Evolutionary conservation across 2,888 invertebrate species (phyloP).

Genomic region (Drosophila prolongata): DNA sequence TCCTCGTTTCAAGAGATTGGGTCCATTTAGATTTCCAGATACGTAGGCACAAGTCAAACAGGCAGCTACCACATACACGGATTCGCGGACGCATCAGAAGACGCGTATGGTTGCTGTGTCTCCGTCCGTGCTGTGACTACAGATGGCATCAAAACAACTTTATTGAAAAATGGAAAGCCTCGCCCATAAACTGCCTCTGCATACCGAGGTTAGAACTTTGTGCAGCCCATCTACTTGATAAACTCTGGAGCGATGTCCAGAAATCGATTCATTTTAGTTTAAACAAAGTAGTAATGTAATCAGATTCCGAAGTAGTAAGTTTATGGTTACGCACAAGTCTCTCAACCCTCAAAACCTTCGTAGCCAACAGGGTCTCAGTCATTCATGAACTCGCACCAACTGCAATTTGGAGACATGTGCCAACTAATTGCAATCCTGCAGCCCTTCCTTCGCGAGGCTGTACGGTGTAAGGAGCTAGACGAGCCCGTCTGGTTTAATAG

Average conservation of each 20-base stretch:
- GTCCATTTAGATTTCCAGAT: background rate
- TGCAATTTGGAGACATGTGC: too few species aligned
- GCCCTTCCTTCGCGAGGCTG: background rate
- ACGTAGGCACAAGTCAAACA: background rate
- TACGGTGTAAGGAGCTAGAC: background rate
- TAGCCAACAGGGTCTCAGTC: background rate
- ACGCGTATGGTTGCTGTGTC: background rate
- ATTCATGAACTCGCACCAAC: background rate
- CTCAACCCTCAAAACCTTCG: too few species aligned
- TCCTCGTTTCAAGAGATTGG: background rate
- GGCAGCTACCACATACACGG: background rate
- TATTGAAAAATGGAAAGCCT: background rate
- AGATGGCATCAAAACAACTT: background rate
- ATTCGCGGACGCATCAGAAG: too few species aligned
- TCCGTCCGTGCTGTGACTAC: background rate
- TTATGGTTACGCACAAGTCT: too few species aligned
- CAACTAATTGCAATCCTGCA: background rate
- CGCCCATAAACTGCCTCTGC: background rate
- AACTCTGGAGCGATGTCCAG: too few species aligned
- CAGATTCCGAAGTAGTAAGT: background rate
- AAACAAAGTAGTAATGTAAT: too few species aligned
- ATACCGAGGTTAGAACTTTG: background rate
- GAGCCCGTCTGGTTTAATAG: background rate
- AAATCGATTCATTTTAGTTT: too few species aligned
- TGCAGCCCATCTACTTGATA: too few species aligned